phyloP scores from a whole-genome alignment of 1,140 invertebrate species.

The Saccostrea cuccullata region DNA sequence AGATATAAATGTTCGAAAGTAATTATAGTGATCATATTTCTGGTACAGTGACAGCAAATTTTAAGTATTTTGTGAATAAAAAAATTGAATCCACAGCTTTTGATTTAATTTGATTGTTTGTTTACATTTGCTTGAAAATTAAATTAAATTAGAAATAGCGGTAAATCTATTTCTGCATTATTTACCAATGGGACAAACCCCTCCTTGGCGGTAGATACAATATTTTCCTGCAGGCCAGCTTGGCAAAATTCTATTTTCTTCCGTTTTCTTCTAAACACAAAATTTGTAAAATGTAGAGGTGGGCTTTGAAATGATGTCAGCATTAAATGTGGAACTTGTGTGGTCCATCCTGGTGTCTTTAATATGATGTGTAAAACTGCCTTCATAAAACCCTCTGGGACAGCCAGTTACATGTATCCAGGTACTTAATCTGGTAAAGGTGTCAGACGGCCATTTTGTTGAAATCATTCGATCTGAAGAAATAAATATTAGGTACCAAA shows the following conservation, averaged over 20 bases:
- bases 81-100: no score
- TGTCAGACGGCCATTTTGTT: neutral
- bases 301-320: conserved; percentile 28
- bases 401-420: neutral
- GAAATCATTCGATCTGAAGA: conserved; percentile 26
- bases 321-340: neutral
- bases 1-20: neutral
- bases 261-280: conserved; percentile 7
- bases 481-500: neutral
- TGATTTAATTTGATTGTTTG: no score
- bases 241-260: neutral
- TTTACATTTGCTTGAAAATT: no score
- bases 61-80: neutral
- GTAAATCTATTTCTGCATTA: neutral
- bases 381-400: conserved; percentile 21
- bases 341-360: neutral
- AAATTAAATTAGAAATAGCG: no score
- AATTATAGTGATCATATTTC: neutral
- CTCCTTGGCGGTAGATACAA: conserved; percentile 9
- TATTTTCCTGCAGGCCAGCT: conserved; percentile 38
- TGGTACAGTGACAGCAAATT: neutral
- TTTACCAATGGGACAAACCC: conserved; percentile 24
- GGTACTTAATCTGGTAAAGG: neutral
- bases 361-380: neutral
- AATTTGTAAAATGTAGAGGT: conserved; percentile 7